A percentile compares a stretch with the other conserved stretches of the same genome.
Evolutionary conservation across 2,113 vertebrate genomes (phyloP).

Genomic region (Gobiocypris rarus): DNA sequence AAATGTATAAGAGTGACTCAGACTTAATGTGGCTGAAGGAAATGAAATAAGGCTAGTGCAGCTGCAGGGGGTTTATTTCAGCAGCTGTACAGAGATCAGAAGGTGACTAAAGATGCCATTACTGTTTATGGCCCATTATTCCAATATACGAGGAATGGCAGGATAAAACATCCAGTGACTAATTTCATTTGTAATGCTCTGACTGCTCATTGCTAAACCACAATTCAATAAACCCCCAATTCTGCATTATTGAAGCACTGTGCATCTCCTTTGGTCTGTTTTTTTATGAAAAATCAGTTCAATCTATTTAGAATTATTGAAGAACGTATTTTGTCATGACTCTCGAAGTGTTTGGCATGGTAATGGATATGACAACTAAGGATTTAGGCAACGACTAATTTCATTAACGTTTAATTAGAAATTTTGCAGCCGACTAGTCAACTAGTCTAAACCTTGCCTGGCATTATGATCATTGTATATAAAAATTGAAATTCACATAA

Average conservation of each 20-base stretch:
- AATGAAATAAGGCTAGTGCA: slow-evolving; percentile 59
- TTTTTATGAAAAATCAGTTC: background rate
- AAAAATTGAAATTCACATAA: no score
- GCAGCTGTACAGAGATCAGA: slow-evolving; percentile 65
- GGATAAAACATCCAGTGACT: slow-evolving; percentile 8
- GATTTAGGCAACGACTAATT: no score
- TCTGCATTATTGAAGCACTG: background rate
- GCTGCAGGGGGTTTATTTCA: slow-evolving; percentile 63
- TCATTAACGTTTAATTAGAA: no score
- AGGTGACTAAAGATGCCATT: slow-evolving; percentile 65
- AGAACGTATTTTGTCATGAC: background rate
- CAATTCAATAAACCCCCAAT: slow-evolving; percentile 19
- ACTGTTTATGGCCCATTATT: slow-evolving; percentile 68
- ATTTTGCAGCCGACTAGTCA: no score
- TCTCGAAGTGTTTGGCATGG: no score
- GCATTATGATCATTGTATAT: no score
- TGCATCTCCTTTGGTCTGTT: background rate
- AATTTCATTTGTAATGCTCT: slow-evolving; percentile 49
- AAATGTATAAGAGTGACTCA: slow-evolving; percentile 49
- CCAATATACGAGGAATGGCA: background rate
- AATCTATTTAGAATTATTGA: slow-evolving; percentile 13
- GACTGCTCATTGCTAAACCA: background rate
- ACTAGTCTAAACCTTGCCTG: no score
- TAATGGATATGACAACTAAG: background rate
- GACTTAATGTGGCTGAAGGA: slow-evolving; percentile 62